phyloP scores from a whole-genome alignment of 2,797 vertebrate genomes.

The Morus bassanus region DNA sequence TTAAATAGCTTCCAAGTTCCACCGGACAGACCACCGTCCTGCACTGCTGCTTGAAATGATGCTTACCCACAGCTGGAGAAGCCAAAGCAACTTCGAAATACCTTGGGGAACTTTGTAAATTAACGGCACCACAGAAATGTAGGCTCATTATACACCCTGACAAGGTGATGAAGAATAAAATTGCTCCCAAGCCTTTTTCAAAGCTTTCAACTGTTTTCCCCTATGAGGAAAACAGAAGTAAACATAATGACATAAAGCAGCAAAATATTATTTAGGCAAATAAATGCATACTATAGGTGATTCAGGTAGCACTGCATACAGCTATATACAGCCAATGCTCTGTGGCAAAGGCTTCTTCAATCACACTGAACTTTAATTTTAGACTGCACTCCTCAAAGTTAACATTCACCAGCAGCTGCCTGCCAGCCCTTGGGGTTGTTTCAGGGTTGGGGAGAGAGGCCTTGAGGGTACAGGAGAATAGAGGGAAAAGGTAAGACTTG shows the following conservation, averaged over 20 bases:
- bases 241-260: neutral
- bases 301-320: neutral
- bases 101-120: neutral
- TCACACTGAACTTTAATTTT: rapidly evolving
- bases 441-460: neutral
- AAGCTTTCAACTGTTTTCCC: neutral
- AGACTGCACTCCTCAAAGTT: neutral
- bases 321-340: neutral
- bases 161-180: neutral
- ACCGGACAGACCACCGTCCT: neutral
- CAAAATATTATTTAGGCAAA: neutral
- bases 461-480: neutral
- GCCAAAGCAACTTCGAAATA: neutral
- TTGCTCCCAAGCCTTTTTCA: neutral
- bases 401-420: neutral
- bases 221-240: neutral
- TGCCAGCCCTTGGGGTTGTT: neutral
- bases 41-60: neutral
- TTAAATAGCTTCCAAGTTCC: neutral
- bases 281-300: neutral
- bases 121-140: neutral
- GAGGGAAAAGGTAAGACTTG: neutral
- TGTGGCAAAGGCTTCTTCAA: neutral
- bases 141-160: neutral
- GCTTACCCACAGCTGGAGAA: neutral